phyloP scores from a whole-genome alignment of 1,140 invertebrate species.

The Acromyrmex charruanus region DNA sequence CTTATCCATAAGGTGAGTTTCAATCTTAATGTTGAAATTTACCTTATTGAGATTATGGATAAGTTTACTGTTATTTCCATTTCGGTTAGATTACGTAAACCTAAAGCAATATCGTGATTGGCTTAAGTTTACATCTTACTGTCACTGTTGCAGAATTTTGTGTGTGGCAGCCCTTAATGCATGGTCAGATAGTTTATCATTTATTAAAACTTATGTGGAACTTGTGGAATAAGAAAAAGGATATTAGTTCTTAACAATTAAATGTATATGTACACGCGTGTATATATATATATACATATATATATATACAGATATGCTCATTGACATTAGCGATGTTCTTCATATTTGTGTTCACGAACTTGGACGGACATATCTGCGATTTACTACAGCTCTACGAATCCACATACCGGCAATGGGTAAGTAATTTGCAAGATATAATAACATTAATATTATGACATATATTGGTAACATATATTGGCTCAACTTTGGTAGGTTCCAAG shows the following conservation, averaged over 20 bases:
- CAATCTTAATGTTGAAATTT: too few species aligned
- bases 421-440: conserved; percentile 79
- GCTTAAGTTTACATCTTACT: too few species aligned
- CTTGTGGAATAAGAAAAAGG: background rate
- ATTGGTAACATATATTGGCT: background rate
- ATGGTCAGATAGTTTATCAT: background rate
- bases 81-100: too few species aligned
- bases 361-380: conserved; percentile 96
- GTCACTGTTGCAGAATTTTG: too few species aligned
- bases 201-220: background rate
- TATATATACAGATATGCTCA: conserved; percentile 93
- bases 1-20: too few species aligned
- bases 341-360: conserved; percentile 98
- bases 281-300: background rate
- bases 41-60: too few species aligned
- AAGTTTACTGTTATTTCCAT: too few species aligned
- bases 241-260: conserved; percentile 65
- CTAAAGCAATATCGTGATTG: too few species aligned
- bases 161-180: background rate
- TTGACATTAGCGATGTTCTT: conserved; percentile 98
- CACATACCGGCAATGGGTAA: conserved; percentile 97
- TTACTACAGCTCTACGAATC: conserved; percentile 96
- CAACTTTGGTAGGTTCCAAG: too few species aligned
- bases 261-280: too few species aligned
- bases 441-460: conserved; percentile 6